Conservation (phyloP, 2,113 vertebrate species). For the Centropristis striata region DNA sequence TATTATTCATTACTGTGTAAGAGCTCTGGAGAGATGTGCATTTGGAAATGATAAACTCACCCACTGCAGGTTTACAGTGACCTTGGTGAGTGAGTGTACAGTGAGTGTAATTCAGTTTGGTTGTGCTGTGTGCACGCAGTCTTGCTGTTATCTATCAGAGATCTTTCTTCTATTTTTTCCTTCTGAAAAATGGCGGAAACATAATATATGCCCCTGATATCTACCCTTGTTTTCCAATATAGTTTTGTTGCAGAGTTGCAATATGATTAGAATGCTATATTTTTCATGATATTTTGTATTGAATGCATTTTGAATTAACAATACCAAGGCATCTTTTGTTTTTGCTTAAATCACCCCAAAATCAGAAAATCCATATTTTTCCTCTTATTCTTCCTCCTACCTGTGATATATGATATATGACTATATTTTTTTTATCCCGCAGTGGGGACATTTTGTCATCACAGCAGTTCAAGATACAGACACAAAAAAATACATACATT, state of each 20-base stretch:
- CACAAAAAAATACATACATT: too few relatives aligned
- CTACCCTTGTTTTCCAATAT: neutral
- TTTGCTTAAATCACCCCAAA: too few relatives aligned
- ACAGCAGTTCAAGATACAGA: too few relatives aligned
- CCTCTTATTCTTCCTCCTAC: too few relatives aligned
- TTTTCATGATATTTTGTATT: neutral
- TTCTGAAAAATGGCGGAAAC: neutral
- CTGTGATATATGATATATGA: too few relatives aligned
- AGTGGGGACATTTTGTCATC: too few relatives aligned
- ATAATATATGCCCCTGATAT: neutral
- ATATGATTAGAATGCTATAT: neutral
- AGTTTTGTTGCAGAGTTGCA: neutral
- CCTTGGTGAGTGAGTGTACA: constrained; percentile 10
- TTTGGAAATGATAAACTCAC: constrained; percentile 14
- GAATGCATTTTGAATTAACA: neutral
- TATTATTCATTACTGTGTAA: neutral
- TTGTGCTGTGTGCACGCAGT: constrained; percentile 7
- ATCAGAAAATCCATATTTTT: too few relatives aligned
- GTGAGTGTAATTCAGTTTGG: constrained; percentile 11
- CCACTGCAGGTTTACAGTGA: neutral
- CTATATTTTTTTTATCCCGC: too few relatives aligned
- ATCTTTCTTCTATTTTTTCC: neutral
- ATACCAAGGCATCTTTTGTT: too few relatives aligned
- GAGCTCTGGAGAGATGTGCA: constrained; percentile 6
- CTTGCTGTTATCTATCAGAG: neutral